Evolutionary conservation across 2,888 invertebrate genomes (phyloP), one percentile per base, ranked within the genome.

Genomic region (Vesta saturnalis): DNA sequence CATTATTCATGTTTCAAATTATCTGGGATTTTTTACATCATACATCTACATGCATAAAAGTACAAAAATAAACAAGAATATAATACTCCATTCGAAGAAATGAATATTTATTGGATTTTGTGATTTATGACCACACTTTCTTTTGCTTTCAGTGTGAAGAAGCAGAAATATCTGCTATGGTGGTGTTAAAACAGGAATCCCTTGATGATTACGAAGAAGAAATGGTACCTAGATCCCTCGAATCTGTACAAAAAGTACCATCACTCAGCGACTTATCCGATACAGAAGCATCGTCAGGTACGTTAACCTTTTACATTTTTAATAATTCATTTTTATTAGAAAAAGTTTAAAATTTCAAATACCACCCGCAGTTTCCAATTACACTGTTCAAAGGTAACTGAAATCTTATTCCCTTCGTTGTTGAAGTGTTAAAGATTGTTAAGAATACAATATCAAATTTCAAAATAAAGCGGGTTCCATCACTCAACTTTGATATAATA

Each of bases 221-320:
- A 64, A 82, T 84, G 72, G 89, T 90, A 70, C 87, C 85, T 72
- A 84, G 85, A 72, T 85, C 87, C 49, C 83, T 87, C 70, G 85
- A 91, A 72, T 75, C 75, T 12, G 91, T 93, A 88, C 94, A 94
- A 85, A 94, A 95, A 84, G 94, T 96, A 77, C 95, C 95, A 47
- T 95, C 95, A 58, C 89, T 96, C 77, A 94, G 95, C 77, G 96
- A 96, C 85, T 89, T 96, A 60, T 94, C 95, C 60, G 96, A 96
- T 85, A 93, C 93, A 67, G 96, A 95, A 85, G 92, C 93, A 70
- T 95, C 95, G 67, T 85, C 94, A 82, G 95, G 95, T 95, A 85
- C 92, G 94, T 93, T 6, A 16, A 23, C 16, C 52, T 61, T 58
- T 49, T n/a, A 21, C 4, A 12, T 15, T 46, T 43, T 14, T 43